Evolutionary conservation across 1,140 invertebrate species (phyloP).

Genomic region (Amphibalanus amphitrite): DNA sequence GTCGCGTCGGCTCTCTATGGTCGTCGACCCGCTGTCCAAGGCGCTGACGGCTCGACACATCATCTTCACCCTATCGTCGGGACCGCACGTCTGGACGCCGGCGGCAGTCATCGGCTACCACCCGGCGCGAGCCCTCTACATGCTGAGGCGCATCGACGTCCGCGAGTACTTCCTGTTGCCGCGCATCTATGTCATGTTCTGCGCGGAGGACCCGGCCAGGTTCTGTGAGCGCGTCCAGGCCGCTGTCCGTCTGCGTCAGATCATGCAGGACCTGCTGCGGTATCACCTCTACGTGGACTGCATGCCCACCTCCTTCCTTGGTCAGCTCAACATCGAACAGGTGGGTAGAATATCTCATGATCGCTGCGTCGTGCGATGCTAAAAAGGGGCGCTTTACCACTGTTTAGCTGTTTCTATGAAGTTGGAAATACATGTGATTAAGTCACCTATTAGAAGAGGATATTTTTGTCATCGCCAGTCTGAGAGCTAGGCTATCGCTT

Average conservation of each 20-base stretch:
- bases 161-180: conserved; percentile 39
- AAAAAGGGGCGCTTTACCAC: too few relatives aligned
- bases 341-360: too few relatives aligned
- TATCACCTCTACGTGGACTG: neutral
- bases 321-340: neutral
- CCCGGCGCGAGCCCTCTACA: conserved; percentile 23
- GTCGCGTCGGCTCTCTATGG: neutral
- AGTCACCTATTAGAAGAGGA: too few relatives aligned
- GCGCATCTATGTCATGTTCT: conserved; percentile 44
- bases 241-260: conserved; percentile 35
- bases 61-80: neutral
- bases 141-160: conserved; percentile 37
- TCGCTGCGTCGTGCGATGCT: too few relatives aligned
- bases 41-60: neutral
- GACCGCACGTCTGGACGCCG: neutral
- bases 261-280: neutral
- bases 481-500: too few relatives aligned
- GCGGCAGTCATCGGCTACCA: conserved; percentile 29
- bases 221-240: conserved; percentile 41
- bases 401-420: too few relatives aligned
- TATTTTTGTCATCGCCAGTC: too few relatives aligned
- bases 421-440: too few relatives aligned
- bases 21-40: neutral
- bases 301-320: neutral
- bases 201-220: conserved; percentile 45